These are phyloP conservation scores for Ischnus inquisitorius DNA, from an alignment of 2,888 invertebrate genomes.

Conservation along the genomic window DNA sequence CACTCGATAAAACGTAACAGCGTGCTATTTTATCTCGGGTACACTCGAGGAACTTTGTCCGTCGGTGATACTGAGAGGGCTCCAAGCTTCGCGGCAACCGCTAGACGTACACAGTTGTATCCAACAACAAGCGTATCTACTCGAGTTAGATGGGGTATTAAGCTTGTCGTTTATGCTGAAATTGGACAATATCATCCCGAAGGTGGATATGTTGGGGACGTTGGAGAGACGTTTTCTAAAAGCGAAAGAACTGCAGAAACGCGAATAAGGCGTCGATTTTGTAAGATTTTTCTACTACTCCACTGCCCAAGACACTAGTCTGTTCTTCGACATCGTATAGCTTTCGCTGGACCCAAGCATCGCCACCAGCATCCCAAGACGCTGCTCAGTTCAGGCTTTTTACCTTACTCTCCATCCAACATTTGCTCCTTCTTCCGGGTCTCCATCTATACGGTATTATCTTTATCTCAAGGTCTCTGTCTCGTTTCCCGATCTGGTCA, in stretches of 20 bases:
- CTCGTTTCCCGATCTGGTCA: conserved; percentile 34
- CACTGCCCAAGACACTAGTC: conserved; percentile 26
- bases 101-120: background rate
- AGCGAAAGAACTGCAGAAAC: conserved; percentile 3
- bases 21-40: background rate
- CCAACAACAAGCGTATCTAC: background rate
- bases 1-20: conserved; percentile 47
- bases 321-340: conserved; percentile 10
- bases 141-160: conserved; percentile 29
- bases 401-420: background rate
- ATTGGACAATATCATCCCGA: conserved; percentile 44
- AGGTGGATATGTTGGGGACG: conserved; percentile 9
- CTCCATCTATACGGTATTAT: conserved; percentile 24
- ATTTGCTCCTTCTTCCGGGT: conserved; percentile 21
- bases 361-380: background rate
- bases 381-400: conserved; percentile 41
- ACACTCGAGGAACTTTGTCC: background rate
- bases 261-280: conserved; percentile 45
- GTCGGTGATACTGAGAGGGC: background rate
- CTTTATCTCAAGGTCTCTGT: conserved; percentile 18
- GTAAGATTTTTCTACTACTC: conserved; percentile 53
- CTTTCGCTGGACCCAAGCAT: conserved; percentile 43
- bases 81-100: background rate
- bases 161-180: conserved; percentile 34
- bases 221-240: conserved; percentile 11